These are phyloP conservation scores for Trimorus sp. DNA, from an alignment of 2,888 invertebrate genomes.

Conservation along the genomic window DNA sequence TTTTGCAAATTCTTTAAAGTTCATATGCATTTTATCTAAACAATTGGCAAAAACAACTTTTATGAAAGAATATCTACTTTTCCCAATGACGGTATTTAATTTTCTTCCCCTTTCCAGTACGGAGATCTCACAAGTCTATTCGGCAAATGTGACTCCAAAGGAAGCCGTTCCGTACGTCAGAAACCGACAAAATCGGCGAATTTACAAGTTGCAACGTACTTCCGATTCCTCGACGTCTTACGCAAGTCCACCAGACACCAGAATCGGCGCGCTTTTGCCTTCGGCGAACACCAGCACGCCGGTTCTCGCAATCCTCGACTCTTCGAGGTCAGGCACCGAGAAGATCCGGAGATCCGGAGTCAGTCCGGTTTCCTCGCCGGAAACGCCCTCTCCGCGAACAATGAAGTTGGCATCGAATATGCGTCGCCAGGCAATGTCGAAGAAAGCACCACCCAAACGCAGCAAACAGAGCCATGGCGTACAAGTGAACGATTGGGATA, in stretches of 20 bases:
- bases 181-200: constrained; percentile 60
- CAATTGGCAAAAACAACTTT: too few relatives aligned
- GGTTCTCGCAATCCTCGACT: constrained; percentile 77
- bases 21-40: too few relatives aligned
- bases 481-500: not conserved
- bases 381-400: constrained; percentile 78
- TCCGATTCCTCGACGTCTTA: constrained; percentile 79
- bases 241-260: constrained; percentile 75
- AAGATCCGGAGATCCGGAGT: constrained; percentile 67
- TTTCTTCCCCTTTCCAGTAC: too few relatives aligned
- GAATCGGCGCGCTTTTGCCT: constrained; percentile 65
- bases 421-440: constrained; percentile 63
- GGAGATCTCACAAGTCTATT: constrained; percentile 72
- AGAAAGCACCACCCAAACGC: constrained; percentile 66
- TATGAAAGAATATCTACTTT: too few relatives aligned
- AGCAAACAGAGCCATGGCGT: not conserved
- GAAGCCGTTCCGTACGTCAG: constrained; percentile 67
- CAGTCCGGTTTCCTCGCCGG: constrained; percentile 79
- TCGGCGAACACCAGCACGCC: constrained; percentile 71
- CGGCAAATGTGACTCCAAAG: constrained; percentile 59
- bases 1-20: too few relatives aligned
- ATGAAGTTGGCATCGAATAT: constrained; percentile 78
- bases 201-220: constrained; percentile 70
- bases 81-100: too few relatives aligned
- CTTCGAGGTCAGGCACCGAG: constrained; percentile 70